Conservation (phyloP, 2,797 vertebrate genomes). For the Diceros bicornis region DNA sequence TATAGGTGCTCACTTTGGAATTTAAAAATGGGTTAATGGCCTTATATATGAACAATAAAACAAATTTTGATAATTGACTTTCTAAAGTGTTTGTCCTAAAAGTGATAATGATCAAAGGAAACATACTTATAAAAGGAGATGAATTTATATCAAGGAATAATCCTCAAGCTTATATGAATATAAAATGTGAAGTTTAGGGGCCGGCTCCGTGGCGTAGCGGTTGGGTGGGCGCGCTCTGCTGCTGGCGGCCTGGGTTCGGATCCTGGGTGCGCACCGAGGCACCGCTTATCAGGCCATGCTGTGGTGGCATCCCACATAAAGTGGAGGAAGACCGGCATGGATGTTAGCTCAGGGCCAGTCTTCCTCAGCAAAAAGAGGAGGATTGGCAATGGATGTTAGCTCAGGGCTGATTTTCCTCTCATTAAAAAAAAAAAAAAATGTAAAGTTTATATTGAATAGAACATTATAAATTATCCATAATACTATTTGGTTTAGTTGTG, state of each 20-base stretch:
- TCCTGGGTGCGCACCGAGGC: no score
- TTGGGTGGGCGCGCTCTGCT: no score
- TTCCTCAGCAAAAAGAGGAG: no score
- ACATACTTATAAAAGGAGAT: neutral
- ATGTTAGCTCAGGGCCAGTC: no score
- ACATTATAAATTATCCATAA: neutral
- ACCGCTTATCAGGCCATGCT: no score
- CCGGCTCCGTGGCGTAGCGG: no score
- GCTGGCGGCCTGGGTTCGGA: no score
- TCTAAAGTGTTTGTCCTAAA: slow-evolving; percentile 13
- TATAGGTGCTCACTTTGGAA: neutral
- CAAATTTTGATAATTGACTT: neutral
- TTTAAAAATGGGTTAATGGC: neutral
- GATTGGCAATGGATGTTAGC: no score
- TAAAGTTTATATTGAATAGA: neutral
- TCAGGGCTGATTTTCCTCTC: no score
- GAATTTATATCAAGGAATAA: neutral
- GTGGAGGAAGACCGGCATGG: no score
- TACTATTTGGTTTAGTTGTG: neutral
- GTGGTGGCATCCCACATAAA: no score
- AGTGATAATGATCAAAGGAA: slow-evolving; percentile 35
- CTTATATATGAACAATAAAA: neutral
- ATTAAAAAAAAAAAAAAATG: neutral
- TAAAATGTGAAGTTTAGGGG: neutral
- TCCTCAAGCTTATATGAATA: neutral